A percentile compares a stretch with the other conserved stretches of the same genome.
These are phyloP conservation scores for Tetranychus cinnabarinus DNA, from an alignment of 1,140 invertebrate species.

Conservation along the genomic window DNA sequence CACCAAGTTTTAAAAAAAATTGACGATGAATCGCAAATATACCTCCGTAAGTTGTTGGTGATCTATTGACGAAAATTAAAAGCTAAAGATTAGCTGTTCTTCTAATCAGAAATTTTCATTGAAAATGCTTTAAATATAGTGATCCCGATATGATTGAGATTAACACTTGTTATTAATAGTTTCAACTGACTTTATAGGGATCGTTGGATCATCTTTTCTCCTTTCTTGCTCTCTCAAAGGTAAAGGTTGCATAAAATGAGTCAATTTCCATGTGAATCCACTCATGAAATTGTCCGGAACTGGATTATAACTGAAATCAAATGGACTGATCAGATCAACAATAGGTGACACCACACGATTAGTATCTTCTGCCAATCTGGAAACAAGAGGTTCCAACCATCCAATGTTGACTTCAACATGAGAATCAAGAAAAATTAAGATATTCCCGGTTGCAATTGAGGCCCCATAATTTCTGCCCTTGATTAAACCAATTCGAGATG, in stretches of 20 bases:
- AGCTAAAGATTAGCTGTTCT: constrained; percentile 22
- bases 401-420: constrained; percentile 48
- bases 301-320: constrained; percentile 33
- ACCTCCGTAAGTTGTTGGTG: constrained; percentile 42
- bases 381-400: constrained; percentile 56
- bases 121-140: too few species aligned
- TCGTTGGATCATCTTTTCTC: constrained; percentile 24
- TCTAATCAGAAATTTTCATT: too few species aligned
- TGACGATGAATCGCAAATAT: constrained; percentile 35
- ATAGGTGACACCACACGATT: constrained; percentile 30
- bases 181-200: constrained; percentile 18
- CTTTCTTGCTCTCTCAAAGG: constrained; percentile 35
- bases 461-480: constrained; percentile 57
- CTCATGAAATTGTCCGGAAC: constrained; percentile 31
- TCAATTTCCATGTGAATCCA: constrained; percentile 35
- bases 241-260: constrained; percentile 34
- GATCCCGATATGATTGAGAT: too few species aligned
- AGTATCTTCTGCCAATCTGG: constrained; percentile 30
- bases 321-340: constrained; percentile 34
- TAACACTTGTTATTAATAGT: constrained; percentile 17
- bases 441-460: constrained; percentile 44
- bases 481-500: constrained; percentile 54
- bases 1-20: constrained; percentile 38
- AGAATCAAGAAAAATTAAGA: constrained; percentile 75
- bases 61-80: constrained; percentile 15